phyloP scores from a whole-genome alignment of 2,113 vertebrate genomes.

The Campylomormyrus numenius region DNA sequence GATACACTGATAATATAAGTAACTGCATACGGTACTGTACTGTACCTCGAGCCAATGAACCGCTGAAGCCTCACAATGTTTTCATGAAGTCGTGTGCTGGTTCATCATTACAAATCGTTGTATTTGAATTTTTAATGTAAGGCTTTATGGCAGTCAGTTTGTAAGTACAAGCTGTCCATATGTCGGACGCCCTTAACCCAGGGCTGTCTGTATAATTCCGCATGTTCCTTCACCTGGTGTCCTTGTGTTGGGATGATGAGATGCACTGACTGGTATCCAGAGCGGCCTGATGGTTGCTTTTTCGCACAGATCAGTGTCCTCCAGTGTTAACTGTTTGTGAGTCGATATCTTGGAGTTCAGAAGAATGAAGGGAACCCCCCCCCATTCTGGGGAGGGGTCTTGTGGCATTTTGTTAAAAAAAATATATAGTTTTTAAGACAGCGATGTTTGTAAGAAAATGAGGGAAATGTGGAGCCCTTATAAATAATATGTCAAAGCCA shows the following conservation, averaged over 20 bases:
- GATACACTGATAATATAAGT: not conserved
- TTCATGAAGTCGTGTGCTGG: not conserved
- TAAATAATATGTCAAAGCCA: conserved; percentile 49
- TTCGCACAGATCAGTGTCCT: not conserved
- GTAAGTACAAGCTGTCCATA: too few relatives aligned
- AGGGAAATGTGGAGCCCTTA: conserved; percentile 52
- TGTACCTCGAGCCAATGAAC: not conserved
- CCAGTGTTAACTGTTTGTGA: not conserved
- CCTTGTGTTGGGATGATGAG: not conserved
- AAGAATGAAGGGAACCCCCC: not conserved
- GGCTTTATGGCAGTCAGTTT: not conserved
- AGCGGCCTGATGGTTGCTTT: not conserved
- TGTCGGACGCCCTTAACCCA: not conserved
- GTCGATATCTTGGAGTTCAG: not conserved
- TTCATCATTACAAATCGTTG: too few relatives aligned
- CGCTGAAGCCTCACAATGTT: not conserved
- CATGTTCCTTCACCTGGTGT: not conserved
- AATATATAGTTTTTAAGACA: conserved; percentile 34
- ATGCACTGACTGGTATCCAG: not conserved
- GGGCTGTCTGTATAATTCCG: not conserved
- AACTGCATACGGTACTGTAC: not conserved
- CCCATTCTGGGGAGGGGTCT: too few relatives aligned
- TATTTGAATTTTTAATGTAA: too few relatives aligned
- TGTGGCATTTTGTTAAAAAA: not conserved
- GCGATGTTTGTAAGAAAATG: conserved; percentile 53